A percentile compares a stretch with the other conserved stretches of the same genome.
phyloP scores from a whole-genome alignment of 2,113 vertebrate species.

The Salvelinus fontinalis region DNA sequence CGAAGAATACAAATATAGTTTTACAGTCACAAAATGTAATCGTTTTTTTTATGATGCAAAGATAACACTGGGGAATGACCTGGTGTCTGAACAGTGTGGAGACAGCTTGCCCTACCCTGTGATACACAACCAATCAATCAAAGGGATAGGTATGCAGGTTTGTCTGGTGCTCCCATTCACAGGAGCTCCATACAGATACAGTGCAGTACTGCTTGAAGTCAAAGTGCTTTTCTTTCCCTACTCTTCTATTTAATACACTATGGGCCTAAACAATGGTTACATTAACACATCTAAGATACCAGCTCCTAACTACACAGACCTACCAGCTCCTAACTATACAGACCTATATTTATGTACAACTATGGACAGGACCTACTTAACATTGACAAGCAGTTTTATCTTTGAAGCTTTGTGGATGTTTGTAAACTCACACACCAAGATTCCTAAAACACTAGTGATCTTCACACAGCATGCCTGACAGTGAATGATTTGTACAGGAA shows the following conservation, averaged over 20 bases:
- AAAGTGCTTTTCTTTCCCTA: conserved; percentile 47
- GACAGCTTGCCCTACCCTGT: not conserved
- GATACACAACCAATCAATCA: conserved; percentile 12
- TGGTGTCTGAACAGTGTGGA: conserved; percentile 10
- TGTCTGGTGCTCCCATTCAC: not conserved
- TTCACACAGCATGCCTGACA: conserved; percentile 47
- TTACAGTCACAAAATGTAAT: conserved; percentile 37
- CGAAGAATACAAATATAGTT: conserved; percentile 6
- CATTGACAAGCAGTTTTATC: conserved; percentile 5
- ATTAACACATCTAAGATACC: conserved; percentile 22
- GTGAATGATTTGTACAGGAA: conserved; percentile 6
- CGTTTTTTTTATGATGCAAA: conserved; percentile 29
- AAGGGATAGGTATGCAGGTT: conserved; percentile 17
- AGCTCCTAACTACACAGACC: conserved; percentile 17
- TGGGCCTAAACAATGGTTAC: not conserved
- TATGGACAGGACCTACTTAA: conserved; percentile 26
- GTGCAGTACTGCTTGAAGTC: conserved; percentile 3
- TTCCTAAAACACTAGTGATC: conserved; percentile 22
- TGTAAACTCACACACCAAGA: conserved; percentile 26
- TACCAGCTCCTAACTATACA: conserved; percentile 23
- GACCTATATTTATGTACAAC: conserved; percentile 22
- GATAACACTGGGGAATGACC: conserved; percentile 16
- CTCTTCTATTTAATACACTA: conserved; percentile 24
- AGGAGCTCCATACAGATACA: not conserved
- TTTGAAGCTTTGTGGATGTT: conserved; percentile 11